These are phyloP conservation scores for Halocynthia aurantium DNA, from an alignment of 23 tunicate species.

Conservation along the genomic window DNA sequence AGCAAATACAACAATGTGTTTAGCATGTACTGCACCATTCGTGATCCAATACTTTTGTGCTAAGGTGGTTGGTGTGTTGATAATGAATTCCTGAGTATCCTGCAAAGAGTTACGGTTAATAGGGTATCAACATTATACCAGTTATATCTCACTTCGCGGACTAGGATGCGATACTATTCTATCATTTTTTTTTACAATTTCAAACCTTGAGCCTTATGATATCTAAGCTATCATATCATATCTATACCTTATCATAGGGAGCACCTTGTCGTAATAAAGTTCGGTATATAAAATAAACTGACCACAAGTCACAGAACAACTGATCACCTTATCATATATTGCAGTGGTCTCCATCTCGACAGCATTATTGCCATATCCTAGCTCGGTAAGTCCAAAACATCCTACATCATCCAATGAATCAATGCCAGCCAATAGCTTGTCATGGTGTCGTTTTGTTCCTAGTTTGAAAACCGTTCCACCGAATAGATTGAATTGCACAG, in stretches of 20 bases:
- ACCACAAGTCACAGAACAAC: too few relatives aligned
- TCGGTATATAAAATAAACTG: too few relatives aligned
- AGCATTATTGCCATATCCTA: conserved; percentile 95
- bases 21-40: conserved; percentile 98
- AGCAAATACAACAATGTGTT: conserved; percentile 95
- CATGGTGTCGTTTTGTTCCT: conserved; percentile 91
- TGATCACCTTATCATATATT: conserved; percentile 61
- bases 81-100: conserved; percentile 65
- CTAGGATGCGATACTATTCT: background rate
- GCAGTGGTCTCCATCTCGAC: conserved; percentile 99
- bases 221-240: too few relatives aligned
- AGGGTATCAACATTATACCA: background rate
- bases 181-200: background rate
- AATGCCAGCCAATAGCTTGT: conserved; percentile 61
- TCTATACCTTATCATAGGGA: too few relatives aligned
- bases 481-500: conserved; percentile 96
- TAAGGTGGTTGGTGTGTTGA: conserved; percentile 86
- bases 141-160: background rate
- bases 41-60: conserved; percentile 99
- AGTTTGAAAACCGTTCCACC: conserved; percentile 96
- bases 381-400: conserved; percentile 93
- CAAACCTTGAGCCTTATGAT: background rate
- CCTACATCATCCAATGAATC: conserved; percentile 88
- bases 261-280: too few relatives aligned
- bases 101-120: background rate